Evolutionary conservation across 2,113 vertebrate species (phyloP), one percentile per base, ranked within the genome.

Genomic region (Pedetes capensis): DNA sequence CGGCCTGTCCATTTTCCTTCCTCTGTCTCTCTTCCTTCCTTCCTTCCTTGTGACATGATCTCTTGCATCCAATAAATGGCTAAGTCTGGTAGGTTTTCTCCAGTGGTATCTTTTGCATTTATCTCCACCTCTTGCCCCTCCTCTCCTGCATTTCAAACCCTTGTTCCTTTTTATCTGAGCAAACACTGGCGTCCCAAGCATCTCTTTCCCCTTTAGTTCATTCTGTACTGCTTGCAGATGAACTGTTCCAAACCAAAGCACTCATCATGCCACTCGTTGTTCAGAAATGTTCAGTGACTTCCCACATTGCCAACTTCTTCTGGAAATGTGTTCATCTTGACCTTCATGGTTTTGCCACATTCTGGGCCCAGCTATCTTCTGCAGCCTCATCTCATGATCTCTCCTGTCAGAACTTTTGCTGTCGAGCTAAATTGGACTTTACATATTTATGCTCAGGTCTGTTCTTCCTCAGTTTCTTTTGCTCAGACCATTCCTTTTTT

Each of bases 161-260:
- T 4, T 82, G 6, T 63, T 57, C 76, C 53, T 86, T 95, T 96
- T 93, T 66, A 71, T 78, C 53, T 57, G 74, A 89, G 72, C n/a
- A 76, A 91, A 93, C 39, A 89, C 12, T 81, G 47, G 22, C 80
- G n/a, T 49, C 37, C 44, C 39, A 57, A 17, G 6, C 53, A 25
- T 68, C 17, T 34, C 34, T 78, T 68, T 75, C 44, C n/a, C 18
- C 14, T 91, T 81, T 27, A 25, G 13, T 93, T 84, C 29, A 51
- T 87, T 13, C 32, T 51, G 2, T 79, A 42, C 42, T 20, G 17
- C 49, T 34, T 47, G 37, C 44, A 84, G 64, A 74, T 61, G 55
- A 72, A 87, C 47, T 82, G 17, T 76, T 82, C 55, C 22, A 78
- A 86, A 81, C 55, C 49, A 89, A 89, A 87, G 27, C 17, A 75